Evolutionary conservation across 2,797 vertebrate genomes (phyloP).

Genomic region (Eupleurogrammus muticus): DNA sequence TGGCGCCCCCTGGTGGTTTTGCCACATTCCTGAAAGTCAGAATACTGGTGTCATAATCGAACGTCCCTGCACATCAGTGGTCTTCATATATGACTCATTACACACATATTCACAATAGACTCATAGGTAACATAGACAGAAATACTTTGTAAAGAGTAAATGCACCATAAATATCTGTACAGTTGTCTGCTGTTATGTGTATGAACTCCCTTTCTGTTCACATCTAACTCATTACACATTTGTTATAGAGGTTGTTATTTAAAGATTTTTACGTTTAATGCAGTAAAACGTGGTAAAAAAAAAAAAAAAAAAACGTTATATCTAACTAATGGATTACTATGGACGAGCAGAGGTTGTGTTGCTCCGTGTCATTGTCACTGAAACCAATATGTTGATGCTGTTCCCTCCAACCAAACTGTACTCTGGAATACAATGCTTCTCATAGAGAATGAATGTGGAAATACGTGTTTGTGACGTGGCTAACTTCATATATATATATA

Average conservation of each 20-base stretch:
- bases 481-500: constrained; percentile 57
- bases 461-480: constrained; percentile 57
- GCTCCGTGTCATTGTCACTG: constrained; percentile 73
- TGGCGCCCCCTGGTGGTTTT: constrained; percentile 74
- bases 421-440: constrained; percentile 55
- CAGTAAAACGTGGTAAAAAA: constrained; percentile 56
- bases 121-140: constrained; percentile 47
- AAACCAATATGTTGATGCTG: constrained; percentile 60
- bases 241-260: constrained; percentile 41
- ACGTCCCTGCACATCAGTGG: constrained; percentile 31
- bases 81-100: constrained; percentile 42
- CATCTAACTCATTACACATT: too few relatives aligned
- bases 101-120: constrained; percentile 49
- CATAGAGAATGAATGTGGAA: constrained; percentile 72
- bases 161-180: constrained; percentile 52
- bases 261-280: constrained; percentile 47
- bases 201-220: constrained; percentile 40
- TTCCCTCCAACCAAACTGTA: constrained; percentile 60
- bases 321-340: constrained; percentile 43
- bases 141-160: constrained; percentile 47
- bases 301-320: too few relatives aligned
- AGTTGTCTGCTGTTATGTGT: constrained; percentile 45
- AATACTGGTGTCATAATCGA: constrained; percentile 51
- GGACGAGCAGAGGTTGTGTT: constrained; percentile 40
- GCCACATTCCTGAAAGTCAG: constrained; percentile 58